Evolutionary conservation across 37 sponge, comb jelly and placozoan species (phyloP).

Genomic region (Eunapius fragilis): DNA sequence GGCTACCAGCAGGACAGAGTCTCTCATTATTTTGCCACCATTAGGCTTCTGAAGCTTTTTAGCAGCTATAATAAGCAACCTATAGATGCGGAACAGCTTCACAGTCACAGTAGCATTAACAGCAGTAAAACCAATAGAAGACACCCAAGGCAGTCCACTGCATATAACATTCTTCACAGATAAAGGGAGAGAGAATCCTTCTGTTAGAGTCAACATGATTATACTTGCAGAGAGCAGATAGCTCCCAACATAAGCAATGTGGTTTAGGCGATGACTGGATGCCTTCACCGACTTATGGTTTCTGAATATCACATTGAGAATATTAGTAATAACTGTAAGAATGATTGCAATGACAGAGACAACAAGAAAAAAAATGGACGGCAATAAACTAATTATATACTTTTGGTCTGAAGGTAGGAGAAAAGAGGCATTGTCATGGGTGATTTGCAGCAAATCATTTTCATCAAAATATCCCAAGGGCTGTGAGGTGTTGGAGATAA

Average conservation of each 20-base stretch:
- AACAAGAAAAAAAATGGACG: neutral
- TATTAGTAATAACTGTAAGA: neutral
- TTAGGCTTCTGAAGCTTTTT: no score
- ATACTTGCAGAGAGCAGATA: neutral
- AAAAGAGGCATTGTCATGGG: neutral
- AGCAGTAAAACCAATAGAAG: no score
- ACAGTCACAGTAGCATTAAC: no score
- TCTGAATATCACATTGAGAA: neutral
- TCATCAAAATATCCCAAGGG: neutral
- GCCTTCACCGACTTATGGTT: neutral
- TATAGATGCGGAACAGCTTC: no score
- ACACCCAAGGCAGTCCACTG: no score
- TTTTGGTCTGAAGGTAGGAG: neutral
- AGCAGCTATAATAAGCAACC: no score
- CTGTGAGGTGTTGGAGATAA: neutral
- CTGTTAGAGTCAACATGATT: neutral
- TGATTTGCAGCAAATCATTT: neutral
- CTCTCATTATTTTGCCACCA: no score
- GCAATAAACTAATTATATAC: neutral
- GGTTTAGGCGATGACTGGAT: neutral
- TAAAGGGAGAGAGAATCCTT: neutral
- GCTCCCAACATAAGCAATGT: neutral
- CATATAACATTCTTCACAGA: neutral
- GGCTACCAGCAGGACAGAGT: no score
- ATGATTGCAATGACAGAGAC: neutral